These are phyloP conservation scores for Parnassius glacialis DNA, from an alignment of 2,888 invertebrate species.

Conservation along the genomic window DNA sequence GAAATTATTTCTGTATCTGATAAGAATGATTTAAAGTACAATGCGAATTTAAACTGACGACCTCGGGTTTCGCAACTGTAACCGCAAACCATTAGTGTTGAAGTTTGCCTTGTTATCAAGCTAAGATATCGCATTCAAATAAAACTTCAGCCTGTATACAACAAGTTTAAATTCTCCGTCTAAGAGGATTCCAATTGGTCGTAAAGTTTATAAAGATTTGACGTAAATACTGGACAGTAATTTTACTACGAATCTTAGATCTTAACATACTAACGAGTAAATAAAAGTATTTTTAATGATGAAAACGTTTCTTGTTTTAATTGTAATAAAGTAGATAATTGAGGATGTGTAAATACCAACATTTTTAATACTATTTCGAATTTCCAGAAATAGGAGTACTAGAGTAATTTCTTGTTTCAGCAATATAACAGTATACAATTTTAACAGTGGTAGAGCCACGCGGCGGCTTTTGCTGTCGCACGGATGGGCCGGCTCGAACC, in stretches of 20 bases:
- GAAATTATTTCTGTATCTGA: too few relatives aligned
- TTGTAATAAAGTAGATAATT: not conserved
- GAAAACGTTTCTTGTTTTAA: not conserved
- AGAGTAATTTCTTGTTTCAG: too few relatives aligned
- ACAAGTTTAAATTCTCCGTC: conserved; percentile 27
- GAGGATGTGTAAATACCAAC: not conserved
- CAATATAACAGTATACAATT: too few relatives aligned
- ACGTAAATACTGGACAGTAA: conserved; percentile 23
- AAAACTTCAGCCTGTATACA: conserved; percentile 26
- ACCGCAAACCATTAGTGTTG: not conserved
- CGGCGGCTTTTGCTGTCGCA: too few relatives aligned
- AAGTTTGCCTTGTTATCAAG: not conserved
- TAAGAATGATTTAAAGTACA: not conserved
- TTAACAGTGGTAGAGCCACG: too few relatives aligned
- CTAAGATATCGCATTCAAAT: conserved; percentile 20
- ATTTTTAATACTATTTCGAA: not conserved
- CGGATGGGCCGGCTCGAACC: too few relatives aligned
- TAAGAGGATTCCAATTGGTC: conserved; percentile 38
- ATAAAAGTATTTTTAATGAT: conserved; percentile 3
- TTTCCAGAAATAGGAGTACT: too few relatives aligned
- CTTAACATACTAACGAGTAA: conserved; percentile 4
- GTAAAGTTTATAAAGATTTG: conserved; percentile 33
- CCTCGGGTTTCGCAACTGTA: not conserved
- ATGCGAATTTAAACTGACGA: not conserved
- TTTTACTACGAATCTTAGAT: conserved; percentile 7